Conservation (phyloP, 2,888 invertebrate genomes). For the Drosophila mimica region DNA sequence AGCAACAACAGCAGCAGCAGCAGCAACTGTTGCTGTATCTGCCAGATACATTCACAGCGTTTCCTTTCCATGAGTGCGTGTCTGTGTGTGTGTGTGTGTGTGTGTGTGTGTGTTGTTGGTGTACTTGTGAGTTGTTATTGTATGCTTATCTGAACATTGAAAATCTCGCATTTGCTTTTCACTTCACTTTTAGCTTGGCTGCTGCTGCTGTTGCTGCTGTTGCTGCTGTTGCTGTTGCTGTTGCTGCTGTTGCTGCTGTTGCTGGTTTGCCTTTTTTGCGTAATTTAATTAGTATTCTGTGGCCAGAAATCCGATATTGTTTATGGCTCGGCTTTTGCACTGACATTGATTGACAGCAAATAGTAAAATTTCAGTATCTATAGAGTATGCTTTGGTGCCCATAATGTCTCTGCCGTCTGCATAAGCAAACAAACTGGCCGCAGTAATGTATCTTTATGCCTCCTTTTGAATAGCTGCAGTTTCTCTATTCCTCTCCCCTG, state of each 20-base stretch:
- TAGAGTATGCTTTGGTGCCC: conserved; percentile 19
- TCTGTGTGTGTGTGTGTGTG: conserved; percentile 7
- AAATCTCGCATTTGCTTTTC: conserved; percentile 63
- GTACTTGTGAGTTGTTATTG: conserved; percentile 32
- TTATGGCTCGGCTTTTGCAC: conserved; percentile 78
- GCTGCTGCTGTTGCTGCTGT: conserved; percentile 16
- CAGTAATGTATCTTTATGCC: conserved; percentile 20
- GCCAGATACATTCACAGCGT: conserved; percentile 49
- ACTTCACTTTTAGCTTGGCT: conserved; percentile 47
- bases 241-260: conserved; percentile 6
- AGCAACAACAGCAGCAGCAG: conserved; percentile 23
- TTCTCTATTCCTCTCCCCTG: background rate
- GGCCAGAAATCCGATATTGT: conserved; percentile 82
- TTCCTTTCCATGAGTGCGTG: conserved; percentile 38
- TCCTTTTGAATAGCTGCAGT: conserved; percentile 6
- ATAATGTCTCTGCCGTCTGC: conserved; percentile 12
- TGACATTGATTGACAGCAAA: conserved; percentile 82
- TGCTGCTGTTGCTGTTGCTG: background rate
- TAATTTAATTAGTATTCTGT: conserved; percentile 82
- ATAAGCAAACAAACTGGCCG: conserved; percentile 24
- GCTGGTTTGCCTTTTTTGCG: conserved; percentile 64
- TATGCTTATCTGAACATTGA: conserved; percentile 57
- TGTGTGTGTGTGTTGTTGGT: conserved; percentile 4
- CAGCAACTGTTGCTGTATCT: conserved; percentile 39
- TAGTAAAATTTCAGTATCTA: conserved; percentile 67